These are phyloP conservation scores for Scalopus aquaticus DNA, from an alignment of 2,113 vertebrate species.

Conservation along the genomic window DNA sequence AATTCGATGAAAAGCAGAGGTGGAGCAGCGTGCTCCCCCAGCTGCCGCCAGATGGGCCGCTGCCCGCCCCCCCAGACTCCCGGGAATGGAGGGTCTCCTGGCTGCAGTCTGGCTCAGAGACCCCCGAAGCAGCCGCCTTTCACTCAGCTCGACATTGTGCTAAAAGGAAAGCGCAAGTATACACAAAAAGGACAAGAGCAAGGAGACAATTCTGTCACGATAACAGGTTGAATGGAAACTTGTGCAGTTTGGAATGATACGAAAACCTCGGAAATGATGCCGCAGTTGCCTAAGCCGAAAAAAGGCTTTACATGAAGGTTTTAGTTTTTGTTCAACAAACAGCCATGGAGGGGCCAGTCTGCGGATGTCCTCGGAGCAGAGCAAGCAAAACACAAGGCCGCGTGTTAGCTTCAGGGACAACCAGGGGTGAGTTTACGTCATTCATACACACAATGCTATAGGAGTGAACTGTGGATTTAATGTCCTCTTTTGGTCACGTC, in stretches of 20 bases:
- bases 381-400: not conserved
- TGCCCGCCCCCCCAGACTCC: not conserved
- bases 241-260: not conserved
- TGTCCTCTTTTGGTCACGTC: not conserved
- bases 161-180: not conserved
- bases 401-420: not conserved
- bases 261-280: not conserved
- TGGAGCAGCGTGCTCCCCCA: no score
- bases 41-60: not conserved
- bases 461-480: not conserved
- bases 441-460: not conserved
- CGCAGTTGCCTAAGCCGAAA: not conserved
- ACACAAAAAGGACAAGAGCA: not conserved
- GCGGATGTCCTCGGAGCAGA: not conserved
- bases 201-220: not conserved
- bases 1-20: not conserved
- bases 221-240: not conserved
- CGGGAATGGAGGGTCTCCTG: not conserved
- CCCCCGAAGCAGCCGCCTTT: not conserved
- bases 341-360: not conserved
- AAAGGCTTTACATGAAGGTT: not conserved
- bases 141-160: not conserved
- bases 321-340: not conserved
- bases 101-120: not conserved
- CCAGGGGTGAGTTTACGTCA: not conserved